Base-by-base conservation (phyloP, 2,888 invertebrate genomes). In the Scaptomyza parva region DNA sequence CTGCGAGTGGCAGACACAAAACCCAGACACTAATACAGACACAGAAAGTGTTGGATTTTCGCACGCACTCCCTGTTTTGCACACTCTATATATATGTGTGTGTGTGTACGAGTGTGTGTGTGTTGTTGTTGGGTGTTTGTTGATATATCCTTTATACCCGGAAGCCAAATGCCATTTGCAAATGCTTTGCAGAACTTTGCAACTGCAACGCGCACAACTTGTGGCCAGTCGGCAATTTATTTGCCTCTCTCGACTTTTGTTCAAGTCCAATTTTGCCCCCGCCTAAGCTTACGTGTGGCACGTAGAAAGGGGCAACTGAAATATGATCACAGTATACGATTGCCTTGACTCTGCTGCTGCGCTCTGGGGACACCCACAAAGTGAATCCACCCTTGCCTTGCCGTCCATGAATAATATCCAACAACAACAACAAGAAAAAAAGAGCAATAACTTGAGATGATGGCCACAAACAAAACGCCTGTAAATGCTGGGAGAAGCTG, bases 111-210 rank as follows among this genome's bases (percentile, higher is more conserved):
- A n/a, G 12, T 20, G n/a, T 20, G 26, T 17, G 26, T 45, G 28
- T 17, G 52, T 11, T n/a, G n/a, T n/a, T n/a, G n/a, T 14, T 45
- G 44, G 39, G 37, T 6, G 52, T 40, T 40, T 50, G 30, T 67
- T 66, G 58, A 70, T 66, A 71, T 85, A 87, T 85, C 88, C 83
- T 87, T 83, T 68, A n/a, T n/a, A 76, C 64, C 86, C 87, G 86
- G 79, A 83, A 87, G 82, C 83, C 79, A 70, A 87, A 70, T 57
- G 76, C 78, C 85, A 82, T 85, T 85, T 72, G 62, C 85, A 63
- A 80, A 69, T 85, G 71, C 82, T 57, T 52, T 39, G 26, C 33
- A 35, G 9, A 37, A 24, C 22, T 22, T 33, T 22, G 22, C 22
- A 3, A 7, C 33, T 45, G 67, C 41, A 54, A 45, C 37, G 58